Evolutionary conservation across 2,113 vertebrate genomes (phyloP).

Genomic region (Bufo gargarizans): DNA sequence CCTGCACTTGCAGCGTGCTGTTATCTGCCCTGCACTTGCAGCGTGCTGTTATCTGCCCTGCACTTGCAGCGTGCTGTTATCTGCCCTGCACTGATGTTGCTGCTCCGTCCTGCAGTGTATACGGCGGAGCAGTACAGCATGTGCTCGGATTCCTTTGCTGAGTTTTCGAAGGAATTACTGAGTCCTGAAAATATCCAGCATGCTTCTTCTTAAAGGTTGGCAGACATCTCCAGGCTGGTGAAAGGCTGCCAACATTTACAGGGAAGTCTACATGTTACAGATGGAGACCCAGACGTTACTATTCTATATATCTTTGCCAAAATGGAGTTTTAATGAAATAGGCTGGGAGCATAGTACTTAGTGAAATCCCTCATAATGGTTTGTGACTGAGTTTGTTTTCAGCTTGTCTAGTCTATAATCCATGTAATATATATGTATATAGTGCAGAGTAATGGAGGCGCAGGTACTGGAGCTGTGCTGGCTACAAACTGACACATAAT

Average conservation of each 20-base stretch:
- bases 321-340: conserved; percentile 17
- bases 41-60: too few species aligned
- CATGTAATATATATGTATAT: background rate
- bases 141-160: background rate
- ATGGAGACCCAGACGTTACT: conserved; percentile 31
- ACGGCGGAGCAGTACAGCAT: background rate
- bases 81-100: too few species aligned
- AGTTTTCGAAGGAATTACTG: background rate
- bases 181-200: conserved; percentile 16
- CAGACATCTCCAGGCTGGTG: conserved; percentile 6
- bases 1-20: too few species aligned
- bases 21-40: too few species aligned
- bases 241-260: conserved; percentile 38
- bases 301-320: background rate
- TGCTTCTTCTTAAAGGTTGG: conserved; percentile 19
- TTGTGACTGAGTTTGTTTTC: conserved; percentile 6
- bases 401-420: background rate
- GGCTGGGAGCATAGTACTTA: background rate
- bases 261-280: conserved; percentile 32
- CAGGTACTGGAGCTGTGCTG: too few species aligned
- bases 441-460: background rate
- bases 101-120: too few species aligned
- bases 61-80: too few species aligned
- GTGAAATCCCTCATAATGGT: background rate
- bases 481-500: background rate